Base-by-base conservation (phyloP, 2,113 vertebrate genomes). In the Sturnus vulgaris region DNA sequence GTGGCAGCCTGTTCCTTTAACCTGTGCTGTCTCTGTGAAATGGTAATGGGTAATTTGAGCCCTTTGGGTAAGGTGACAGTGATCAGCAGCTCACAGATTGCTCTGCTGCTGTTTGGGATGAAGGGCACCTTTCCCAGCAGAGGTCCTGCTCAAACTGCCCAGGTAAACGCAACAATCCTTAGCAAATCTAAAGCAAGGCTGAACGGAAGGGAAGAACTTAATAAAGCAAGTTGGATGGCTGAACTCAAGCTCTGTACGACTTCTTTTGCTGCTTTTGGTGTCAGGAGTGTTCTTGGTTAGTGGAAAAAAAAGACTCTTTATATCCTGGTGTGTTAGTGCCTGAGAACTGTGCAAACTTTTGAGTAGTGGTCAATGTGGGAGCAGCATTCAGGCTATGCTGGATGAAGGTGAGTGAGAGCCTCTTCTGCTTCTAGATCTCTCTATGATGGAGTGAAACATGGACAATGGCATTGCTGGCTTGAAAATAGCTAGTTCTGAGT, bases 31-130 rank as follows among this genome's bases (percentile, higher is more conserved):
- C 16, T 56, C 44, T 57, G 57, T 89, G 83, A 37, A 82, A 77
- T 15, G 82, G 57, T 82, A 75, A 76, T 85, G 94, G 88, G 93
- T 71, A 81, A 96, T 63, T 40, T 8, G 95, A 96, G 85, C 80
- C n/a, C 46, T 75, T 80, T 9, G 63, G 63, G 85, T 93, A 80
- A 95, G 69, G 56, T 75, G 87, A 86, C 52, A 86, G 49, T 3
- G 27, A 37, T 39, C 39, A 57, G 73, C 80, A 78, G 71, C 73
- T 68, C 40, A 20, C 60, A 63, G 75, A 47, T 86, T 79, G 77
- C 57, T 93, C 42, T 37, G 0, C 44, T 82, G 59, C 42, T n/a
- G 15, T 47, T 63, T 2, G 35, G 37, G 61, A 16, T 52, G 78
- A 95, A 95, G 83, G 83, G 55, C 70, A 70, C 80, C 49, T 91